Percentiles rank a stretch among this genome's conserved stretches.
These are phyloP conservation scores for Phoeniculus purpureus DNA, from an alignment of 2,797 vertebrate species.

Conservation along the genomic window DNA sequence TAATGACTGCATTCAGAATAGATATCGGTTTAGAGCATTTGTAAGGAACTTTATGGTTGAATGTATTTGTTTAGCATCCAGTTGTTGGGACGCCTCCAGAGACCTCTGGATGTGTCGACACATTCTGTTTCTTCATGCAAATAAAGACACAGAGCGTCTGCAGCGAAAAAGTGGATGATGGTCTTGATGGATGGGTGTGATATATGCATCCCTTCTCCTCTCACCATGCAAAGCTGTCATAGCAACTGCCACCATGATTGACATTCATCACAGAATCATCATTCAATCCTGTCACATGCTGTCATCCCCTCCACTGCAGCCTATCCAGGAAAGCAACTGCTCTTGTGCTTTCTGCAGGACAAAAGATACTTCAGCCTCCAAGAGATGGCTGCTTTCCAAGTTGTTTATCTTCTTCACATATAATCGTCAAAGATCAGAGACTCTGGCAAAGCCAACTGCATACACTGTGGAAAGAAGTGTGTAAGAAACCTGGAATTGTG, in stretches of 20 bases:
- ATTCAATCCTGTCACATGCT: accelerated
- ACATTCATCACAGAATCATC: not conserved
- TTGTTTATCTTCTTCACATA: not conserved
- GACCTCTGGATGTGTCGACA: not conserved
- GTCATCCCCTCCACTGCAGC: too few relatives aligned
- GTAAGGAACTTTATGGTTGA: not conserved
- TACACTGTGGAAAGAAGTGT: not conserved
- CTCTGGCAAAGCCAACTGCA: not conserved
- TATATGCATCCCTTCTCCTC: not conserved
- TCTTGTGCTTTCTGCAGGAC: not conserved
- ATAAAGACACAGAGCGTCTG: not conserved
- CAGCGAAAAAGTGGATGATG: not conserved
- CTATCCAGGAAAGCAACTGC: not conserved
- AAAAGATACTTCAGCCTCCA: not conserved
- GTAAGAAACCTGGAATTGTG: not conserved
- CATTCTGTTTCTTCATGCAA: not conserved
- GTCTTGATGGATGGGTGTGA: not conserved
- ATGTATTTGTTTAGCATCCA: not conserved
- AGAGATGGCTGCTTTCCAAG: not conserved
- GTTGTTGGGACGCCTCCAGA: not conserved
- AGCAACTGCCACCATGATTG: not conserved
- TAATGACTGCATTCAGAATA: not conserved
- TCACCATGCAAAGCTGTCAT: not conserved
- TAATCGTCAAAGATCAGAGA: not conserved
- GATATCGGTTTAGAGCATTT: not conserved